Conservation (phyloP, 2,797 vertebrate genomes). For the Trematomus bernacchii region DNA sequence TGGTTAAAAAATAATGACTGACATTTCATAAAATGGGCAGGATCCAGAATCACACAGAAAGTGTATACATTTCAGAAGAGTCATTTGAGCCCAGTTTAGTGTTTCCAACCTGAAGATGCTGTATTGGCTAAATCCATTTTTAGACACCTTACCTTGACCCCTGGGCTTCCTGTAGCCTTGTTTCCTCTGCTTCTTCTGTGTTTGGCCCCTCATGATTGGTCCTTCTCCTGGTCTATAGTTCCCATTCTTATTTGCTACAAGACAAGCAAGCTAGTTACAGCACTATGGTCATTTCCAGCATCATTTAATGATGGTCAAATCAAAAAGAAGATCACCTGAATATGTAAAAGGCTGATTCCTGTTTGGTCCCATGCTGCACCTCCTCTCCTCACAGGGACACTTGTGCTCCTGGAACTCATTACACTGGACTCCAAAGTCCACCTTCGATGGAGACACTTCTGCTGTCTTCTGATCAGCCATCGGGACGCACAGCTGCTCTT, state of each 20-base stretch:
- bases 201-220: background rate
- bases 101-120: background rate
- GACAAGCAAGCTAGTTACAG: background rate
- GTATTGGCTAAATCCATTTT: no score
- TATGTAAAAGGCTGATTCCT: conserved; percentile 2
- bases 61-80: no score
- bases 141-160: conserved; percentile 47
- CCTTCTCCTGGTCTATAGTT: conserved; percentile 18
- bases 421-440: no score
- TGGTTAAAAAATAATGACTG: no score
- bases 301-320: background rate
- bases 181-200: conserved; percentile 44
- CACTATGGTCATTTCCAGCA: background rate
- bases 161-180: conserved; percentile 36
- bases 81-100: no score
- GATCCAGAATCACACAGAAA: no score
- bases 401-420: background rate
- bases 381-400: conserved; percentile 9
- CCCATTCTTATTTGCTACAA: conserved; percentile 33
- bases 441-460: no score
- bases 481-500: no score
- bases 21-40: no score
- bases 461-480: no score
- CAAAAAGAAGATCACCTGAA: conserved; percentile 47
- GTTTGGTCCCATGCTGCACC: background rate